Evolutionary conservation across 2,797 vertebrate species (phyloP).

Genomic region (Ptychobarbus kaznakovi): DNA sequence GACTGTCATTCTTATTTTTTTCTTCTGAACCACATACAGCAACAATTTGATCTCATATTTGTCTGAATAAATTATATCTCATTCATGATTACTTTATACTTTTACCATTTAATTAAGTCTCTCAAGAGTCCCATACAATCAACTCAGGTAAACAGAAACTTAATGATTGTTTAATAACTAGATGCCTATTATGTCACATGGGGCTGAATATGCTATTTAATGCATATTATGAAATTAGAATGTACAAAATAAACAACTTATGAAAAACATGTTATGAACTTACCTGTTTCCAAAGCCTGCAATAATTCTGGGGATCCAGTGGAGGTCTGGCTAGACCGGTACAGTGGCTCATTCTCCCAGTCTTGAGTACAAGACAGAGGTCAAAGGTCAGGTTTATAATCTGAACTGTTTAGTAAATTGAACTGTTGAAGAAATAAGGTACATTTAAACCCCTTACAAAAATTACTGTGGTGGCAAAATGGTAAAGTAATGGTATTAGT

Average conservation of each 20-base stretch:
- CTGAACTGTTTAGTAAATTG: background rate
- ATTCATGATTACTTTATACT: background rate
- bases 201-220: background rate
- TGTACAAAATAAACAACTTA: background rate
- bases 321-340: conserved; percentile 61
- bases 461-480: background rate
- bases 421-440: background rate
- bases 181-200: background rate
- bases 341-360: conserved; percentile 72
- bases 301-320: conserved; percentile 73
- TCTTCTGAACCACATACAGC: background rate
- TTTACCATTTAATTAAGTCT: background rate
- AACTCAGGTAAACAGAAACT: background rate
- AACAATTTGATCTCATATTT: background rate
- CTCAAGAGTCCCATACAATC: background rate
- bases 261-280: background rate
- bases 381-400: background rate
- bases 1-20: background rate
- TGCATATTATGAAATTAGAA: background rate
- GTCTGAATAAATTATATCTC: background rate
- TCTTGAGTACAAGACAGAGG: conserved; percentile 60
- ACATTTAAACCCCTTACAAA: background rate
- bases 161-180: conserved; percentile 1
- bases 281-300: conserved; percentile 80
- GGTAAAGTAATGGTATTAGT: background rate